A percentile compares a stretch with the other conserved stretches of the same genome.
Evolutionary conservation across 2,113 vertebrate species (phyloP).

Genomic region (Typhlomys cinereus): DNA sequence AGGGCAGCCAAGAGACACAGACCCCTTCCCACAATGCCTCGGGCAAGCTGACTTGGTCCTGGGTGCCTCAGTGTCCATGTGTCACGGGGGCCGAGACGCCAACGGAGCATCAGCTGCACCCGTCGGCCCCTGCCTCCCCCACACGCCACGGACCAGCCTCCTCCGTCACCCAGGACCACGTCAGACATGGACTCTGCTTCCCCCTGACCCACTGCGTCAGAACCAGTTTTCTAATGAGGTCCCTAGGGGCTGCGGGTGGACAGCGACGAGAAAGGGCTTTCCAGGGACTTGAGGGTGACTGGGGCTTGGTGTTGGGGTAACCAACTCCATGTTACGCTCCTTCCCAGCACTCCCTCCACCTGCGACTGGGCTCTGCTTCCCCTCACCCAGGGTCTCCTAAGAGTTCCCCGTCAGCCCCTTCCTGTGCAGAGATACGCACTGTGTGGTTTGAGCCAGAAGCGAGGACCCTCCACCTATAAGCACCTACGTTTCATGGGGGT

Average conservation of each 20-base stretch:
- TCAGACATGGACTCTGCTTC: neutral
- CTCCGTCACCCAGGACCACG: neutral
- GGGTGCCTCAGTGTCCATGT: neutral
- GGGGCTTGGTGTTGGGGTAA: accelerated
- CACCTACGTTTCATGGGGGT: neutral
- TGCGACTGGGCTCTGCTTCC: accelerated
- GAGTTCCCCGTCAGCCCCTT: neutral
- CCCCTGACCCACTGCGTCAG: neutral
- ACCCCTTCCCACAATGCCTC: neutral
- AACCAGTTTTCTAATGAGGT: constrained; percentile 21
- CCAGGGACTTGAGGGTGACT: accelerated
- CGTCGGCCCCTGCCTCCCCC: neutral
- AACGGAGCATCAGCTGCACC: too few species aligned
- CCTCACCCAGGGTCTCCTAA: neutral
- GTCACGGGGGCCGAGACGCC: neutral
- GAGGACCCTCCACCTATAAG: accelerated
- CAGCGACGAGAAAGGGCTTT: accelerated
- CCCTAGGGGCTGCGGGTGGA: neutral
- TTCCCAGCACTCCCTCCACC: neutral
- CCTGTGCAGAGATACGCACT: neutral
- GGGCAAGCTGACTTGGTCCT: neutral
- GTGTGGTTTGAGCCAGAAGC: neutral
- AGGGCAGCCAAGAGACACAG: neutral
- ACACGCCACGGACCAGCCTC: neutral
- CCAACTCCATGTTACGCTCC: neutral